Base-by-base conservation (phyloP, 1,140 invertebrate genomes). In the Steinernema khuongi region DNA sequence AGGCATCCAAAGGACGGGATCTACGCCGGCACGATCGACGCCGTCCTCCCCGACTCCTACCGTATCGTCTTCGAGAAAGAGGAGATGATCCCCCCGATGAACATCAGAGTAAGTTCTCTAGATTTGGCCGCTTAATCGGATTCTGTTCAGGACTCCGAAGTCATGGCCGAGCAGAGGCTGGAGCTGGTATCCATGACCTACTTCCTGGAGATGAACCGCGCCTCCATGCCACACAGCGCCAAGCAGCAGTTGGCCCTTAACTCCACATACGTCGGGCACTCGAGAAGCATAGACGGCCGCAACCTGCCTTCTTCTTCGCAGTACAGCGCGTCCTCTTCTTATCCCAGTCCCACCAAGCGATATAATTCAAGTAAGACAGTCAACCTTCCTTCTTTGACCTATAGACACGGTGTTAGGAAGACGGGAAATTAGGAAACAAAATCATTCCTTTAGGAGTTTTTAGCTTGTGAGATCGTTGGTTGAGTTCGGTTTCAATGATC, bases 11-110 rank as follows among this genome's bases (percentile, higher is more conserved):
- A 97, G 87, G 95, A 98, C 89, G 96, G 96, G 18, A 88, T 99
- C 31, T 98, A 97, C 83, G 94, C 92, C 71, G 96, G 95, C 4
- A 92, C 91, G 41, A 94, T 99, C 76, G 95, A 97, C 87, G 96
- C 94, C 36, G 92, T 97, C 22, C 94, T 93, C 1, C 94, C 95
- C 84, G 94, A 94, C 83, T 94, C 93, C 19, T 98, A 98, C 85
- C 89, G 96, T 80, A 93, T 99, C 73, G 94, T 92, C 0, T 98
- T 99, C 88, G 94, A 97, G 85, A 88, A 94, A 74, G 89, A 90
- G 29, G 72, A 74, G 18, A 75, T 75, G 72, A 77, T 77, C 18
- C 74, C 76, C 1, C 72, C 75, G 11, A 70, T 74, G 18, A 22
- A 70, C 17, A 71, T 77, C 7, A 67, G 41, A 22, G 68, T 69